Conservation (phyloP, 2,113 vertebrate species). For the Ctenodactylus gundi region DNA sequence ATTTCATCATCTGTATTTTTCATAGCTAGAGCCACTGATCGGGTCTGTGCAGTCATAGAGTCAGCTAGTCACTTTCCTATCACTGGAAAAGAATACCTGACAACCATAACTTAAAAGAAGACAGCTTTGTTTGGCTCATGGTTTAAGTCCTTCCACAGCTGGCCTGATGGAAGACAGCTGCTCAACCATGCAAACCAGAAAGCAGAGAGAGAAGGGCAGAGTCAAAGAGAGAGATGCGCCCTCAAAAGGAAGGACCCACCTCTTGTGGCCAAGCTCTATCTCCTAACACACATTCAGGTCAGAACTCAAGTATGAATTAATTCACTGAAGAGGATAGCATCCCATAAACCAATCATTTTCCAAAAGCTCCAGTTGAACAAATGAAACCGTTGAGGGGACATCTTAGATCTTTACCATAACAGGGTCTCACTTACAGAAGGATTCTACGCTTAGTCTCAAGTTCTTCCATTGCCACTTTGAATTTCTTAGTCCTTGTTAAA, state of each 20-base stretch:
- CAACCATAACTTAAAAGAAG: background rate
- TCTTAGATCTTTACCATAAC: background rate
- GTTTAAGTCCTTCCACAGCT: background rate
- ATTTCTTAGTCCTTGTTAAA: background rate
- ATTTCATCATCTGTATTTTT: background rate
- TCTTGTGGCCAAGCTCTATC: background rate
- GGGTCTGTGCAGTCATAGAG: background rate
- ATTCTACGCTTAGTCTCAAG: fast-evolving
- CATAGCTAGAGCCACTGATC: background rate
- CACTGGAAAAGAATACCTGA: background rate
- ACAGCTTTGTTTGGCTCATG: background rate
- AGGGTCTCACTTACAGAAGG: background rate
- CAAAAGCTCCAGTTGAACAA: background rate
- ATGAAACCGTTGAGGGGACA: background rate
- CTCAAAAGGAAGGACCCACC: background rate
- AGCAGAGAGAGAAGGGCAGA: background rate
- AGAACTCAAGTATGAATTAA: background rate
- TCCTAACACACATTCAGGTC: background rate
- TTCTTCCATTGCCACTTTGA: background rate
- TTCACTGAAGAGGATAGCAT: background rate
- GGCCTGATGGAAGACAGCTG: background rate
- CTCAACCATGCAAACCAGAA: background rate
- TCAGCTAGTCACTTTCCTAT: background rate
- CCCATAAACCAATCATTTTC: background rate
- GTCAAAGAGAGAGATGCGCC: background rate